Evolutionary conservation across 2,797 vertebrate genomes (phyloP).

Genomic region (Poeciliopsis presidionis): DNA sequence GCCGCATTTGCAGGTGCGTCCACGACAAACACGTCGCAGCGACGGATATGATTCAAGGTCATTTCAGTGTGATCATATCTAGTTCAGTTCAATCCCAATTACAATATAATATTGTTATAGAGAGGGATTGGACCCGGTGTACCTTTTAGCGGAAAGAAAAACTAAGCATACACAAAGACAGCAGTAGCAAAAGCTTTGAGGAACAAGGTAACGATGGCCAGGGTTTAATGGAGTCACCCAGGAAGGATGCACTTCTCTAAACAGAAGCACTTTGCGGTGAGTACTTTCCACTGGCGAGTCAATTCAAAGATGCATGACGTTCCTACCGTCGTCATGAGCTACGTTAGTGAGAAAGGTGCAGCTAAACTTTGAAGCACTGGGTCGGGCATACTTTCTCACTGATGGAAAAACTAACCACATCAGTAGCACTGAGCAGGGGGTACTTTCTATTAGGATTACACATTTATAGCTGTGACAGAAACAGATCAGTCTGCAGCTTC

Average conservation of each 20-base stretch:
- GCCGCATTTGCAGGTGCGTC: slow-evolving; percentile 87
- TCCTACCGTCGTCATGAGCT: neutral
- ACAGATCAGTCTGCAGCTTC: neutral
- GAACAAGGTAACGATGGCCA: neutral
- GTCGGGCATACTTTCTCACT: neutral
- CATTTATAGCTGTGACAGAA: neutral
- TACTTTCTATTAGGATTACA: neutral
- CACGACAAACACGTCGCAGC: neutral
- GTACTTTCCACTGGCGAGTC: neutral
- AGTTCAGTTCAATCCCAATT: neutral
- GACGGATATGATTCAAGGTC: neutral
- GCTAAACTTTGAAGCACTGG: neutral
- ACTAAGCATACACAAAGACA: neutral
- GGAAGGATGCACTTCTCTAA: neutral
- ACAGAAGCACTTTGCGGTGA: neutral
- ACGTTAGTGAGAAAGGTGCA: neutral
- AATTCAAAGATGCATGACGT: neutral
- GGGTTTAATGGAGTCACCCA: neutral
- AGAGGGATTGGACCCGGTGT: neutral
- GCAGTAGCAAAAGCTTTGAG: neutral
- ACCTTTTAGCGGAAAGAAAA: neutral
- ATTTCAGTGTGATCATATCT: neutral
- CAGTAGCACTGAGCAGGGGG: neutral
- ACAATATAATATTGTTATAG: neutral
- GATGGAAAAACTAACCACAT: neutral